Percentiles rank a stretch among this genome's conserved stretches.
These are phyloP conservation scores for Athripsodes cinereus DNA, from an alignment of 2,888 invertebrate species.

Conservation along the genomic window DNA sequence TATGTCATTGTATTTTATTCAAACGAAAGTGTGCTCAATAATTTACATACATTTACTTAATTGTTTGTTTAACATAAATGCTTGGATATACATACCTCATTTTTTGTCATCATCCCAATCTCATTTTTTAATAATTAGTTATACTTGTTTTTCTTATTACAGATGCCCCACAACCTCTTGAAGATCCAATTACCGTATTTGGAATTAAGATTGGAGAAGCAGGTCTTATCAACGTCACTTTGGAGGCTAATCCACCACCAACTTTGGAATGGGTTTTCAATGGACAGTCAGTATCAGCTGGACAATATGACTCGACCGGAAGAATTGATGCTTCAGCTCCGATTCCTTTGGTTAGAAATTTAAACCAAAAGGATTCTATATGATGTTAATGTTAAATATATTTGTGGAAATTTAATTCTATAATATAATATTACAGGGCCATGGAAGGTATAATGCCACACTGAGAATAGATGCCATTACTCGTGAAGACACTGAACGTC, in stretches of 20 bases:
- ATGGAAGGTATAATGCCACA: conserved; percentile 61
- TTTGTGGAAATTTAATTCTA: neutral
- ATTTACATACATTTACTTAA: too few species aligned
- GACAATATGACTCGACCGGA: conserved; percentile 33
- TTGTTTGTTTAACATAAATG: too few species aligned
- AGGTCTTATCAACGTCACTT: conserved; percentile 67
- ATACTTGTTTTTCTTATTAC: conserved; percentile 20
- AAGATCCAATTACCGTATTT: conserved; percentile 59
- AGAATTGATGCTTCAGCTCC: conserved; percentile 45
- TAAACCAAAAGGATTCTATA: too few species aligned
- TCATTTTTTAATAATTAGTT: too few species aligned
- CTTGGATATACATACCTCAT: too few species aligned
- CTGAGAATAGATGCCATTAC: conserved; percentile 60
- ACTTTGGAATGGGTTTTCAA: conserved; percentile 57
- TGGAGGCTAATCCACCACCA: conserved; percentile 67
- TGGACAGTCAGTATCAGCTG: conserved; percentile 49
- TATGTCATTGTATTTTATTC: too few species aligned
- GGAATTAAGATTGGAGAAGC: conserved; percentile 66
- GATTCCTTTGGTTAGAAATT: conserved; percentile 40
- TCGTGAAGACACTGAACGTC: conserved; percentile 69
- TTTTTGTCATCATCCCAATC: too few species aligned
- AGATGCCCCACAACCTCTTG: conserved; percentile 61
- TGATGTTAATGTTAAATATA: too few species aligned
- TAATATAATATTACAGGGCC: conserved; percentile 47
- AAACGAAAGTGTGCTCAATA: too few species aligned